Conservation (phyloP, 2,797 vertebrate genomes). For the Poecilia gillii region DNA sequence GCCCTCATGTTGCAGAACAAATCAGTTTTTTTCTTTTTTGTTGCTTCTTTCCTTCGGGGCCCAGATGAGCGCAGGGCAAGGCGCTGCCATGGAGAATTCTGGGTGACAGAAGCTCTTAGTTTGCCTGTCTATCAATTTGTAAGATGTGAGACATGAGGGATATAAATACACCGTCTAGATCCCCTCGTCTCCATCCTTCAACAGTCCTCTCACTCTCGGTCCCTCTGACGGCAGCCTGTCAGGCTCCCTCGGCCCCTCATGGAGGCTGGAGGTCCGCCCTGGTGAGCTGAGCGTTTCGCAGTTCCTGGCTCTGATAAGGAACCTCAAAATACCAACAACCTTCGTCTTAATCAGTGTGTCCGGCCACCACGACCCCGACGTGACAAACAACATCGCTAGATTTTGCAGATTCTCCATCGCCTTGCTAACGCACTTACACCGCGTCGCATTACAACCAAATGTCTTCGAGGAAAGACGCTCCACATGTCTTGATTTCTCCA, state of each 20-base stretch:
- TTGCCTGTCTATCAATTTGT: constrained; percentile 74
- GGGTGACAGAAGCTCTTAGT: constrained; percentile 76
- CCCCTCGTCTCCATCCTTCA: constrained; percentile 70
- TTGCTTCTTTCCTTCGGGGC: constrained; percentile 24
- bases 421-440: neutral
- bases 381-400: neutral
- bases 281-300: constrained; percentile 16
- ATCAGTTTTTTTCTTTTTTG: neutral
- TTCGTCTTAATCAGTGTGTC: constrained; percentile 42
- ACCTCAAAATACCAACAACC: constrained; percentile 62
- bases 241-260: constrained; percentile 29
- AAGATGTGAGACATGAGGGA: constrained; percentile 76
- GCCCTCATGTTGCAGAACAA: neutral
- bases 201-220: constrained; percentile 60
- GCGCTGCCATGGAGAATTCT: constrained; percentile 66
- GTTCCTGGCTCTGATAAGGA: constrained; percentile 60
- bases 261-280: constrained; percentile 44
- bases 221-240: constrained; percentile 41
- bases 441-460: neutral
- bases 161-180: constrained; percentile 80
- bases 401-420: neutral
- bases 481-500: neutral
- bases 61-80: constrained; percentile 26
- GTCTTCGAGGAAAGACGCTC: neutral
- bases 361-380: neutral